Conservation (phyloP, 2,113 vertebrate genomes). For the Sylvicapra grimmia region DNA sequence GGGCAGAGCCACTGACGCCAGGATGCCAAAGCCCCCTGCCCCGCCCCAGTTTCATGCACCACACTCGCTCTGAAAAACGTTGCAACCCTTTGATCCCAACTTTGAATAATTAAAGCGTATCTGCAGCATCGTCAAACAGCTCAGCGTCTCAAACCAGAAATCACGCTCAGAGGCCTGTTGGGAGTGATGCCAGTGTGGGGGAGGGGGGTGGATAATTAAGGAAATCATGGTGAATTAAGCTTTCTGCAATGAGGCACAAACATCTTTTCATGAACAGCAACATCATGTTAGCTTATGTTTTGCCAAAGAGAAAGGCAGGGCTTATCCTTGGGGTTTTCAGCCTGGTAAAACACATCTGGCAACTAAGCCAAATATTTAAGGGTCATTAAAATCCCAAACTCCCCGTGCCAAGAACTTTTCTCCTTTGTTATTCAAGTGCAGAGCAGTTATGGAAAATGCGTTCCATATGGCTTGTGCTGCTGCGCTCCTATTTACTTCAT, state of each 20-base stretch:
- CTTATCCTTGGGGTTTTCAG: slow-evolving; percentile 38
- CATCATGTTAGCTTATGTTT: slow-evolving; percentile 58
- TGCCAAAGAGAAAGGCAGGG: slow-evolving; percentile 62
- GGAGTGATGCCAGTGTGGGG: slow-evolving; percentile 33
- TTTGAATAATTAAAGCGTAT: slow-evolving; percentile 45
- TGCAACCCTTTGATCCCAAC: slow-evolving; percentile 41
- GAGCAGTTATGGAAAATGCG: slow-evolving; percentile 61
- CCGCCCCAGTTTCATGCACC: background rate
- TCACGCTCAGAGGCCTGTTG: background rate
- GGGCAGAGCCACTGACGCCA: accelerated
- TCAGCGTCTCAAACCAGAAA: background rate
- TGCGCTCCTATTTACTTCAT: slow-evolving; percentile 57
- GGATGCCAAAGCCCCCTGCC: background rate
- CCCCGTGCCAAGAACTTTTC: slow-evolving; percentile 61
- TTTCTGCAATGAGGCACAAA: slow-evolving; percentile 63
- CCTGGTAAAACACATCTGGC: slow-evolving; percentile 67
- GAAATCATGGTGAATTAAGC: slow-evolving; percentile 59
- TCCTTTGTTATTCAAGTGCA: slow-evolving; percentile 62
- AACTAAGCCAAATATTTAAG: slow-evolving; percentile 62
- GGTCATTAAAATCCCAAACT: slow-evolving; percentile 67
- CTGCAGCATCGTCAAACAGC: background rate
- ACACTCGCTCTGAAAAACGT: background rate
- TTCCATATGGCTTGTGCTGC: slow-evolving; percentile 66
- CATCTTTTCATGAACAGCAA: slow-evolving; percentile 55
- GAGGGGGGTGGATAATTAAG: slow-evolving; percentile 44